Base-by-base conservation (phyloP, 1,140 invertebrate genomes). In the Drosophila bifasciata region DNA sequence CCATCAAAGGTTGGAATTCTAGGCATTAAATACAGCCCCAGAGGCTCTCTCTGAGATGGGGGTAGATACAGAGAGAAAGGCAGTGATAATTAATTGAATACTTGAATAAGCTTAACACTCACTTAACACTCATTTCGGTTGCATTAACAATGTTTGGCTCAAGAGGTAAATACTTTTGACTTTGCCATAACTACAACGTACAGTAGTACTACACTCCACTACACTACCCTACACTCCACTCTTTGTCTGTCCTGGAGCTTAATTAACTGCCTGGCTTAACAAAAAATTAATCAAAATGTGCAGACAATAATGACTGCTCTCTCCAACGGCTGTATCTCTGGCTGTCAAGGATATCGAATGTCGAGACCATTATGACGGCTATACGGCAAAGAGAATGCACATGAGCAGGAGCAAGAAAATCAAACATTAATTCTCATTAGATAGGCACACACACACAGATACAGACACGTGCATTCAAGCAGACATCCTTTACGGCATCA, bases 381-480 rank as follows among this genome's bases (percentile, higher is more conserved):
- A 39, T 39, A 25, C 25, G 70, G 32, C 61, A 71, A 49, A 58
- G 39, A n/a, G 25, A 63, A 41, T 59, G 25, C 51, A 43, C 43
- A 36, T 13, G 11, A 36, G 36, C 45, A 39, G 50, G 28, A 44
- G 40, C 21, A 32, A 43, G 49, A 49, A 63, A 66, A 48, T 60
- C 45, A 70, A 80, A 66, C 60, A 86, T 77, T 86, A 70, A 85
- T 77, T 86, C 80, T 80, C 77, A 86, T 86, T 80, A 70, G 51
- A 62, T 59, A 70, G 51, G 41, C 49, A 21, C 23, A 40, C 39
- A 57, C 8, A 25, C 11, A 50, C 41, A 51, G 23, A 41, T 21
- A 36, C 39, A 36, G 16, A 59, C 11, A 39, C n/a, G n/a, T n/a
- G 41, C 41, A 43, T 32, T 36, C 39, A 25, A 39, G 28, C 17